phyloP scores from a whole-genome alignment of 2,797 vertebrate species.

The Discoglossus pictus region DNA sequence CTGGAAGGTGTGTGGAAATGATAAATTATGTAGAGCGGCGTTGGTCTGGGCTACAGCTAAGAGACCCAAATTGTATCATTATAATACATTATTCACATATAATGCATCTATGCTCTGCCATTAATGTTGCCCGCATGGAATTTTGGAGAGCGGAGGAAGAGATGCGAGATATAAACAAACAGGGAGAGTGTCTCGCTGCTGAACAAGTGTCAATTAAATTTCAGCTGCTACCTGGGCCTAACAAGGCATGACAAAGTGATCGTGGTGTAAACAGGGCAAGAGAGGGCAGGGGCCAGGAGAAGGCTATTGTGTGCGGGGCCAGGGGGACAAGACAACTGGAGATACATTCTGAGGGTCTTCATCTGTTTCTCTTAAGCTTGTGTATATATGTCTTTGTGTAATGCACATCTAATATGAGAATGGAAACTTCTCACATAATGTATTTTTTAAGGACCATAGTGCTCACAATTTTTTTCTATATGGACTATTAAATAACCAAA shows the following conservation, averaged over 20 bases:
- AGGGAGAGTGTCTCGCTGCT: slow-evolving; percentile 73
- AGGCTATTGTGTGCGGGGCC: slow-evolving; percentile 11
- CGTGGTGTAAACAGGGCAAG: slow-evolving; percentile 32
- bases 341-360: slow-evolving; percentile 6
- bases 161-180: slow-evolving; percentile 76
- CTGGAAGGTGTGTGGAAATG: slow-evolving; percentile 98
- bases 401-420: too few species aligned
- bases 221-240: slow-evolving; percentile 54
- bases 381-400: too few species aligned
- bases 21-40: slow-evolving; percentile 97
- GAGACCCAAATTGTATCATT: slow-evolving; percentile 87
- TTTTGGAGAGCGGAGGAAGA: slow-evolving; percentile 71
- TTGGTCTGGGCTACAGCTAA: slow-evolving; percentile 88
- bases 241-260: slow-evolving; percentile 32
- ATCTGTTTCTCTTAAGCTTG: too few species aligned
- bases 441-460: too few species aligned
- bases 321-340: not conserved
- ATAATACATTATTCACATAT: slow-evolving; percentile 99
- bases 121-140: slow-evolving; percentile 86
- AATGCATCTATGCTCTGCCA: slow-evolving; percentile 93
- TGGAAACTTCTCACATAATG: too few species aligned
- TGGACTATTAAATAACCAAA: too few species aligned
- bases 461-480: too few species aligned
- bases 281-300: slow-evolving; percentile 16
- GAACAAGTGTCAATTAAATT: slow-evolving; percentile 76